Base-by-base conservation (phyloP, 2,888 invertebrate genomes). In the Heliconius ethilla region DNA sequence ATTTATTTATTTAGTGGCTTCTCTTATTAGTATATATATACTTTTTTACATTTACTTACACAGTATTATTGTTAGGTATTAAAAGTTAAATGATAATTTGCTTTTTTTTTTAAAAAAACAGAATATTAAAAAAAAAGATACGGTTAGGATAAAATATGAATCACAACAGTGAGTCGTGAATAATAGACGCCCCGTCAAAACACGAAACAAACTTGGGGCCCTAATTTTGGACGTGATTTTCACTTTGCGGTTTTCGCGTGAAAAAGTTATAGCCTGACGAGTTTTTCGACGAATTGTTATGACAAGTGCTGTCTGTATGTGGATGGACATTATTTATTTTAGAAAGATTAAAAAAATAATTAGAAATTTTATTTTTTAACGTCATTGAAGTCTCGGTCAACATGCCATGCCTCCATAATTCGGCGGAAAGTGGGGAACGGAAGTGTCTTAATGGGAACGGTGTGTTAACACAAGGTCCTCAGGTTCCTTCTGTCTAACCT, bases 231-330 rank as follows among this genome's bases (percentile, higher is more conserved):
- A 75, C 67, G 77, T 75, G 75, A 75, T 75, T 75, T 67, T 72
- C 55, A 55, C 45, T 75, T 69, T 55, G 72, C 45, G 79, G 73
- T 79, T 79, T 80, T 79, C 75, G 65, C 29, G 67, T 75, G 70
- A 45, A 79, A 79, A 80, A 80, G 78, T 80, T 80, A 75, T 76
- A 13, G 69, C 37, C 59, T 25, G 15, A 29, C 59, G 55, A 65
- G 55, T 37, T 51, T 69, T 62, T 33, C 22, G 27, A 75, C 27
- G 73, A 40, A 73, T 76, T 77, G 55, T 77, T 66, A 65, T 37
- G 22, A 40, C 65, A 55, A 66, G 29, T 63, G 29, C 70, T 63
- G 33, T 69, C 33, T 63, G 65, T 65, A 25, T 70, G 67, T 59
- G 59, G 59, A n/a, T 59, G 29, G 55, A 55, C 9, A 29, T 22